phyloP scores from a whole-genome alignment of 2,797 vertebrate genomes.

The Tachyglossus aculeatus region DNA sequence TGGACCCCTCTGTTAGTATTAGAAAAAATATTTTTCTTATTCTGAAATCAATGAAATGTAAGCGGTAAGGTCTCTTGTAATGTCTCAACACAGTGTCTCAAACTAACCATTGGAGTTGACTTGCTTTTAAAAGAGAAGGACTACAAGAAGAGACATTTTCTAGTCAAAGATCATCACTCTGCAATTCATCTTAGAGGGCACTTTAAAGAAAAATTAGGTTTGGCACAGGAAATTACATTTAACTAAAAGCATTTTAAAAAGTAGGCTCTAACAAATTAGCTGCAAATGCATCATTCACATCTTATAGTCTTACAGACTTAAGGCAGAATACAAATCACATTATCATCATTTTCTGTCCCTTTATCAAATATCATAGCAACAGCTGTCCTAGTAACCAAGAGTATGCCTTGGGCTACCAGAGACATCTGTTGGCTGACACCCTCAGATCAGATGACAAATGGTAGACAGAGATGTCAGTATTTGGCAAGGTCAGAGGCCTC shows the following conservation, averaged over 20 bases:
- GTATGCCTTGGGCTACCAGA: constrained; percentile 54
- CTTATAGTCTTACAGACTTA: constrained; percentile 10
- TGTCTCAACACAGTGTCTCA: not conserved
- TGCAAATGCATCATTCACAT: not conserved
- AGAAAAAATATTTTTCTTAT: not conserved
- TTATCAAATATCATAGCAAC: constrained; percentile 63
- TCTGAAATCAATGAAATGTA: not conserved
- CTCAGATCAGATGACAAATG: constrained; percentile 76
- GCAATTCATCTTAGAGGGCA: not conserved
- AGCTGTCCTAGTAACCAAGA: constrained; percentile 65
- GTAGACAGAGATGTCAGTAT: constrained; percentile 42
- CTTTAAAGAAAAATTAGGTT: constrained; percentile 20
- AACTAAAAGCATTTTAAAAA: constrained; percentile 32
- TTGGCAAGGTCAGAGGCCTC: constrained; percentile 67
- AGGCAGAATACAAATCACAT: constrained; percentile 28
- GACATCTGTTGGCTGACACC: constrained; percentile 76
- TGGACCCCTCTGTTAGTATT: not conserved
- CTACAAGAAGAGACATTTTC: constrained; percentile 17
- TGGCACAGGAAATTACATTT: constrained; percentile 25
- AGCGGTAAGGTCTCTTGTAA: not conserved
- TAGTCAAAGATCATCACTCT: not conserved
- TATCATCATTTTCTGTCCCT: constrained; percentile 23
- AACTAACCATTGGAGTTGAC: not conserved
- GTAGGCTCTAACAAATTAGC: constrained; percentile 23
- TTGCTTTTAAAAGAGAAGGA: constrained; percentile 1